These are phyloP conservation scores for Pyrgilauda ruficollis DNA, from an alignment of 2,113 vertebrate species.

Conservation along the genomic window DNA sequence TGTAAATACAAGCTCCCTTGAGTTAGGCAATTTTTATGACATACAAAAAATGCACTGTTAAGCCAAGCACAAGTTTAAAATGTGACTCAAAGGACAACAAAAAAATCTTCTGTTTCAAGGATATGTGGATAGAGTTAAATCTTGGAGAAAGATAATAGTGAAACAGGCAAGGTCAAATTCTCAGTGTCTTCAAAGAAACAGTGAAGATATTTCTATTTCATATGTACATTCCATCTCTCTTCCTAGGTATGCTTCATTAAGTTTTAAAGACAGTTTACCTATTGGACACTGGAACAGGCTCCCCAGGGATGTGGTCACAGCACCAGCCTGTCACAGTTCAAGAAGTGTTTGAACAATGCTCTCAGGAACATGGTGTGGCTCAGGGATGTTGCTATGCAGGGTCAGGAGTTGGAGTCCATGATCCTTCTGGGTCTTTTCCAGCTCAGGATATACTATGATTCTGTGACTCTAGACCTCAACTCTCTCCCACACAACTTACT, in stretches of 20 bases:
- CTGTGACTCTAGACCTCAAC: background rate
- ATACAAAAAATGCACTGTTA: background rate
- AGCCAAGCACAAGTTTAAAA: background rate
- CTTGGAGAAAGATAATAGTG: background rate
- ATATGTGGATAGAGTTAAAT: background rate
- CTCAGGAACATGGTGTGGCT: no score
- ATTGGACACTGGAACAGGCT: background rate
- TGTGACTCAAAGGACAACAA: background rate
- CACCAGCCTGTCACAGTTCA: background rate
- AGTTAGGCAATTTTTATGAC: background rate
- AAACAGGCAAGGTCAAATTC: background rate
- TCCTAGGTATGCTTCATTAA: background rate
- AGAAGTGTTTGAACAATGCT: rapidly evolving
- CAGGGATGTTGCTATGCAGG: background rate
- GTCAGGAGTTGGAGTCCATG: background rate
- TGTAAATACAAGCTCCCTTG: background rate
- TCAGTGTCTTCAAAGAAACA: background rate
- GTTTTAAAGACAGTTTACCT: background rate
- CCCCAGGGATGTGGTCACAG: background rate
- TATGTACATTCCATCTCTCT: background rate
- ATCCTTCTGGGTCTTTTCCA: background rate
- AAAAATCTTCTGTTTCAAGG: background rate
- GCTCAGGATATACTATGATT: background rate
- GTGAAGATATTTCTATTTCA: background rate
- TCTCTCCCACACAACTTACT: background rate